These are phyloP conservation scores for Salarias fasciatus DNA, from an alignment of 2,797 vertebrate genomes.

Conservation along the genomic window DNA sequence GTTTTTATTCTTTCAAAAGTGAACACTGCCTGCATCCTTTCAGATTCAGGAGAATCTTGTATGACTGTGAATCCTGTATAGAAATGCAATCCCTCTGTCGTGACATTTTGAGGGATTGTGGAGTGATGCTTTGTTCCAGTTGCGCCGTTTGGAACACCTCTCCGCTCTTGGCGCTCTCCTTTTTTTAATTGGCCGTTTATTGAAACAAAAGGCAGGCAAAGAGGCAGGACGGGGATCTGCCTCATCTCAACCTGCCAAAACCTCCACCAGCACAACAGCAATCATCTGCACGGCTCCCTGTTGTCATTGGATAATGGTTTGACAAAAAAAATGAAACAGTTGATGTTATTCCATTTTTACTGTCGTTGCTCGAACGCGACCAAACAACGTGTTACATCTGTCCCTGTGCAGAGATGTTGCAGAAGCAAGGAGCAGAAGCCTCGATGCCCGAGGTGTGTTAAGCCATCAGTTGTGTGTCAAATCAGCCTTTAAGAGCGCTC, in stretches of 20 bases:
- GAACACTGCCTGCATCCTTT: slow-evolving; percentile 43
- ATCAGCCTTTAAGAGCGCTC: slow-evolving; percentile 13
- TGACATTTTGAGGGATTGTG: slow-evolving; percentile 23
- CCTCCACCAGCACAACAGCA: slow-evolving; percentile 1
- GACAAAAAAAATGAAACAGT: slow-evolving; percentile 1
- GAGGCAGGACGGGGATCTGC: slow-evolving; percentile 5
- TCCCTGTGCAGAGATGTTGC: not conserved
- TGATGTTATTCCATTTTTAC: not conserved
- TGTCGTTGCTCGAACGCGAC: not conserved
- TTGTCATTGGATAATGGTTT: not conserved
- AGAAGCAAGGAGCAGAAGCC: slow-evolving; percentile 14
- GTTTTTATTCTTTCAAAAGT: too few relatives aligned
- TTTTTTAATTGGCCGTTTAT: slow-evolving; percentile 29
- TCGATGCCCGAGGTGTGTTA: slow-evolving; percentile 33
- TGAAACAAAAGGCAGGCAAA: slow-evolving; percentile 27
- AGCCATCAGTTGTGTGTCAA: slow-evolving; percentile 23
- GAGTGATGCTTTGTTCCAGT: slow-evolving; percentile 15
- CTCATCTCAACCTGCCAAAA: slow-evolving; percentile 16
- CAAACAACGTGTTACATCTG: not conserved
- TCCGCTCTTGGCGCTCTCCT: slow-evolving; percentile 10
- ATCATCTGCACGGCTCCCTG: slow-evolving; percentile 8
- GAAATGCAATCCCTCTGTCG: slow-evolving; percentile 27
- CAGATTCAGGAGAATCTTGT: slow-evolving; percentile 30
- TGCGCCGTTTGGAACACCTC: slow-evolving; percentile 22
- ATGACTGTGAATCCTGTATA: slow-evolving; percentile 8